Evolutionary conservation across 2,113 vertebrate species (phyloP).

Genomic region (Gorsachius goisagi): DNA sequence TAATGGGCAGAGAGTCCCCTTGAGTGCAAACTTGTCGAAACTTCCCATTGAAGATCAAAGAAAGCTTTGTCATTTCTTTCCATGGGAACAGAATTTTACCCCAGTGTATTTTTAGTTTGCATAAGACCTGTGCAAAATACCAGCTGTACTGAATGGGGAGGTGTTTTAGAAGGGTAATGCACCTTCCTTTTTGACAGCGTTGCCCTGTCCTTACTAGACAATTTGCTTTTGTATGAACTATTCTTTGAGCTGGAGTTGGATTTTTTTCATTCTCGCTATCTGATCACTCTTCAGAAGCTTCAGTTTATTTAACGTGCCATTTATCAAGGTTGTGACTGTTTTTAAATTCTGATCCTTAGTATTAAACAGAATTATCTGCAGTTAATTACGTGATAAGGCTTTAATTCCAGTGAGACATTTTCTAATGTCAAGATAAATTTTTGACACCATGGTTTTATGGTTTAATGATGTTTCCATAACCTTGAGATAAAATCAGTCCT

Average conservation of each 20-base stretch:
- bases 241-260: neutral
- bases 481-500: slow-evolving; percentile 65
- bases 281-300: slow-evolving; percentile 3
- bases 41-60: neutral
- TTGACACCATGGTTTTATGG: slow-evolving; percentile 25
- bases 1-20: neutral
- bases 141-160: neutral
- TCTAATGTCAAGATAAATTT: slow-evolving; percentile 59
- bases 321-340: slow-evolving; percentile 51
- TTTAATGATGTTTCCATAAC: slow-evolving; percentile 61
- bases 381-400: slow-evolving; percentile 34
- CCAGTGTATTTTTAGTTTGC: neutral
- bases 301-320: slow-evolving; percentile 31
- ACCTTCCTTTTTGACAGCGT: neutral
- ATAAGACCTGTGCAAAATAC: neutral
- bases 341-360: slow-evolving; percentile 44
- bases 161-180: neutral
- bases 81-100: neutral
- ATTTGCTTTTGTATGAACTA: neutral
- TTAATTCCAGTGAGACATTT: slow-evolving; percentile 51
- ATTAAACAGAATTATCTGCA: slow-evolving; percentile 62
- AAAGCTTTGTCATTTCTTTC: neutral
- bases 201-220: neutral
- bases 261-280: slow-evolving; percentile 31
- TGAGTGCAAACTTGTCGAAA: neutral